These are phyloP conservation scores for Slavum lentiscoides DNA, from an alignment of 2,888 invertebrate genomes.

Conservation along the genomic window DNA sequence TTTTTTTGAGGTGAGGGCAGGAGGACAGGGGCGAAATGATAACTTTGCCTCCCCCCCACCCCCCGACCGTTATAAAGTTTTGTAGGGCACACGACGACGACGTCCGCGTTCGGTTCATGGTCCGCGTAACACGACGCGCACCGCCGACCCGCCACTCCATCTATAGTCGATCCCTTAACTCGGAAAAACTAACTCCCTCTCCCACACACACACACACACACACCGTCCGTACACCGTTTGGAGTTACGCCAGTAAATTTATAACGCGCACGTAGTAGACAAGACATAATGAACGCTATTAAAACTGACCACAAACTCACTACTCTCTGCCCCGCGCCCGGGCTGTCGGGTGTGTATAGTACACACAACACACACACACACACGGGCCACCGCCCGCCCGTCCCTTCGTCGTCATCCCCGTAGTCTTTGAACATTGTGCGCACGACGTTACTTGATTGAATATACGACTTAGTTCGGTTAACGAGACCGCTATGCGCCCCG, in stretches of 20 bases:
- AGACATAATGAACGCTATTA: slow-evolving; percentile 54
- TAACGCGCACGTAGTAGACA: slow-evolving; percentile 26
- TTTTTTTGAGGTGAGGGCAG: too few species aligned
- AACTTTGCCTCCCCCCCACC: too few species aligned
- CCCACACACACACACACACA: background rate
- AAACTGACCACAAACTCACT: slow-evolving; percentile 52
- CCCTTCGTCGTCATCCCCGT: background rate
- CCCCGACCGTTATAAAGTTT: too few species aligned
- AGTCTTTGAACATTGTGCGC: slow-evolving; percentile 51
- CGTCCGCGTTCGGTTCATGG: slow-evolving; percentile 25
- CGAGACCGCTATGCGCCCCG: slow-evolving; percentile 32
- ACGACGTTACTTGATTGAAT: slow-evolving; percentile 53
- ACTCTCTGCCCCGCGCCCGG: background rate
- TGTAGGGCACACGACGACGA: background rate
- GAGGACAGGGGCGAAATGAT: too few species aligned
- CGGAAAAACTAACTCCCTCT: slow-evolving; percentile 7
- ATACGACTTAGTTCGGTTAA: slow-evolving; percentile 50
- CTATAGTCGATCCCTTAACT: background rate
- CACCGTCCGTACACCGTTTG: slow-evolving; percentile 16
- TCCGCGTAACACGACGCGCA: background rate
- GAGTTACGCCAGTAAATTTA: slow-evolving; percentile 51
- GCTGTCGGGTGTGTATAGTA: background rate
- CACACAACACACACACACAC: background rate
- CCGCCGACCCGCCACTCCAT: background rate
- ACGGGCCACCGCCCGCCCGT: background rate